phyloP scores from a whole-genome alignment of 1,140 invertebrate genomes.

The Campoletis sonorensis region DNA sequence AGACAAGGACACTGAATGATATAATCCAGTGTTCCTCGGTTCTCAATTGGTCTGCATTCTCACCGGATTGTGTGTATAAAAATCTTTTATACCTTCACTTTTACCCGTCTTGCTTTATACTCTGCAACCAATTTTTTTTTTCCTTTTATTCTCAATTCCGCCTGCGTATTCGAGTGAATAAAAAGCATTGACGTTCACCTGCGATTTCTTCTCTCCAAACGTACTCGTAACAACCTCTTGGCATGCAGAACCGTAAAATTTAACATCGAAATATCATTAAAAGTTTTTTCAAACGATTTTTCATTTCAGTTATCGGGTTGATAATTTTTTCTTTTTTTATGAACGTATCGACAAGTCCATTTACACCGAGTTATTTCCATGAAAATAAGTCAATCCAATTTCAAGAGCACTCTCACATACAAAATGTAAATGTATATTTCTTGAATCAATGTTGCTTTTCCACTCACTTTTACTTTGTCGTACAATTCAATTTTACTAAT shows the following conservation, averaged over 20 bases:
- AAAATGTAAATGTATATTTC: too few species aligned
- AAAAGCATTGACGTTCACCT: background rate
- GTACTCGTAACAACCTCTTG: background rate
- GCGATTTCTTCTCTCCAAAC: slow-evolving; percentile 2
- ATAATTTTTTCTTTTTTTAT: background rate
- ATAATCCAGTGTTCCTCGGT: background rate
- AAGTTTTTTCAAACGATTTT: slow-evolving; percentile 1
- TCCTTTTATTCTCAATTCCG: background rate
- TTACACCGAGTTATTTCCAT: background rate
- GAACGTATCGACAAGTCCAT: background rate
- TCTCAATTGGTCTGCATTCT: background rate
- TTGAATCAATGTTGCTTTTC: too few species aligned
- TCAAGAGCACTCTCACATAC: background rate
- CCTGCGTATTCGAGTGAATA: background rate
- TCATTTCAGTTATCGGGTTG: background rate
- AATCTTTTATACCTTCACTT: background rate
- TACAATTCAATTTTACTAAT: too few species aligned
- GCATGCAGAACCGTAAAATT: background rate
- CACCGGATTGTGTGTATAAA: background rate
- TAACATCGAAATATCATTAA: background rate
- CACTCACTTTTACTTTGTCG: too few species aligned
- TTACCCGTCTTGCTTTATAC: background rate
- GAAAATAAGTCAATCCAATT: background rate
- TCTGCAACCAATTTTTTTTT: background rate
- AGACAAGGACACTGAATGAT: background rate